A percentile compares a stretch with the other conserved stretches of the same genome.
phyloP scores from a whole-genome alignment of 2,797 vertebrate species.

The Pseudochromis fuscus region DNA sequence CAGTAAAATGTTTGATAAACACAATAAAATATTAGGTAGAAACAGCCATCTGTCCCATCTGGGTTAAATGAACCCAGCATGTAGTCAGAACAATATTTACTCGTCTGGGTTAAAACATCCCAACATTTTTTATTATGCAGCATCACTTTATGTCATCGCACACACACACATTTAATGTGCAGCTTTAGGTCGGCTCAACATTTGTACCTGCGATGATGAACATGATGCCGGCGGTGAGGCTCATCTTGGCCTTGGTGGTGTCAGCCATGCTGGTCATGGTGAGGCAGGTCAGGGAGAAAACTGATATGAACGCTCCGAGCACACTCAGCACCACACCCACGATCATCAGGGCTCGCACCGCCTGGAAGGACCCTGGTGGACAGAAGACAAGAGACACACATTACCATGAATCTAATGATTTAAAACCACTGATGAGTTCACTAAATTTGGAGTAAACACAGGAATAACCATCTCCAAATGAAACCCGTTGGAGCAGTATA shows the following conservation, averaged over 20 bases:
- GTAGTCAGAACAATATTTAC: too few relatives aligned
- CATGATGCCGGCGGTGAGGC: slow-evolving; percentile 91
- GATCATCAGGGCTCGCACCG: slow-evolving; percentile 91
- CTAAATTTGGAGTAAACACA: too few relatives aligned
- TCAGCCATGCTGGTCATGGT: slow-evolving; percentile 88
- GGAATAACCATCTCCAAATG: too few relatives aligned
- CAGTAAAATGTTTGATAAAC: too few relatives aligned
- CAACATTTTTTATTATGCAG: too few relatives aligned
- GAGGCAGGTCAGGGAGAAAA: slow-evolving; percentile 91
- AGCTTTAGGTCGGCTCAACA: neutral
- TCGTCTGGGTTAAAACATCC: too few relatives aligned
- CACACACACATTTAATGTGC: neutral
- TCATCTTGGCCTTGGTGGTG: slow-evolving; percentile 91
- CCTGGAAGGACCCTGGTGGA: slow-evolving; percentile 83
- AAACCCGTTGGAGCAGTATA: too few relatives aligned
- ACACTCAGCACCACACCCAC: slow-evolving; percentile 88
- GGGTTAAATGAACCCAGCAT: too few relatives aligned
- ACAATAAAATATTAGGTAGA: too few relatives aligned
- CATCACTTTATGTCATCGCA: neutral
- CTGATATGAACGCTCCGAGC: slow-evolving; percentile 83
- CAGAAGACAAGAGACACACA: neutral
- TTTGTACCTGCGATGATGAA: slow-evolving; percentile 88
- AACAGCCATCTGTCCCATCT: too few relatives aligned
- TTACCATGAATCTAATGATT: neutral
- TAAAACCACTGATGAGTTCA: neutral